These are phyloP conservation scores for Myiotriccus ornatus DNA, from an alignment of 2,797 vertebrate genomes.

Conservation along the genomic window DNA sequence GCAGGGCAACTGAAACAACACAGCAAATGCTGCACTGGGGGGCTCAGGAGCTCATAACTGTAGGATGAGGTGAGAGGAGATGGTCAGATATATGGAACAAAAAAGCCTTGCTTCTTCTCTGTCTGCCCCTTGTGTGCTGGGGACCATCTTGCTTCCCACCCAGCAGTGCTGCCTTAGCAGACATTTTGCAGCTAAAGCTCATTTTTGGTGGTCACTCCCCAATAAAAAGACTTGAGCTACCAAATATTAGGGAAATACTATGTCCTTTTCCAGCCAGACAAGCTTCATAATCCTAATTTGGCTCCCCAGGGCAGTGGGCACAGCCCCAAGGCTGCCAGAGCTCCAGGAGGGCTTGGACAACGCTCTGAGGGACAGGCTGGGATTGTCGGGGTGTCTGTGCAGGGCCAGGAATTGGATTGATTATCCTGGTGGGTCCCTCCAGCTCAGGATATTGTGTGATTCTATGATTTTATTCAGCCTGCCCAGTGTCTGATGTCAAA, in stretches of 20 bases:
- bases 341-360: neutral
- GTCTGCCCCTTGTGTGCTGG: neutral
- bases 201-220: neutral
- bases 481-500: neutral
- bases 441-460: neutral
- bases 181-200: neutral
- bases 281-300: neutral
- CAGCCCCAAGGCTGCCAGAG: neutral
- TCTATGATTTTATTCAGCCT: neutral
- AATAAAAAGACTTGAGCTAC: neutral
- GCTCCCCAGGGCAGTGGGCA: neutral
- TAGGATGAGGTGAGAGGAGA: neutral
- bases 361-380: neutral
- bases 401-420: neutral
- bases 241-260: neutral
- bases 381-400: neutral
- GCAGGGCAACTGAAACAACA: neutral
- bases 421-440: neutral
- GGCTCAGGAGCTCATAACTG: neutral
- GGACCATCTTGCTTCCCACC: neutral
- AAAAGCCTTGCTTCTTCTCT: neutral
- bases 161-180: neutral
- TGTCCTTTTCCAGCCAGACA: neutral
- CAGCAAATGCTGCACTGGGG: neutral
- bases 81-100: accelerated